Percentiles rank a stretch among this genome's conserved stretches.
Evolutionary conservation across 2,888 invertebrate species (phyloP).

Genomic region (Apantesis nais): DNA sequence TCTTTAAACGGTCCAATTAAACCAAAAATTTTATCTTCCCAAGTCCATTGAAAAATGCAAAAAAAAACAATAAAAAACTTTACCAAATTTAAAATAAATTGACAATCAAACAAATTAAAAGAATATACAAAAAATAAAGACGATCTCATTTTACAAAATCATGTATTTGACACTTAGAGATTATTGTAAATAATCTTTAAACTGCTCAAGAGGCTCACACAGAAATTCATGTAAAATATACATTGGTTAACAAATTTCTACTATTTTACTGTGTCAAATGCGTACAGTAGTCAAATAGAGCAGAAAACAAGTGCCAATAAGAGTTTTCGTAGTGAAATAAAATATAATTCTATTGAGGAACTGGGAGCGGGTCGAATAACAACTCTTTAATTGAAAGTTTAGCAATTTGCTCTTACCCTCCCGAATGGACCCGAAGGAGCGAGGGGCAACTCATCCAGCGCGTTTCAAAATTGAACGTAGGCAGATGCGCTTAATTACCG

Average conservation of each 20-base stretch:
- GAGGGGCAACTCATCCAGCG: conserved; percentile 80
- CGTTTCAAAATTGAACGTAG: conserved; percentile 85
- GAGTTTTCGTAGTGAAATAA: conserved; percentile 78
- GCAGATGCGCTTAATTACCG: conserved; percentile 85
- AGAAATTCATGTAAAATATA: conserved; percentile 59
- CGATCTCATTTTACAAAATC: conserved; percentile 11
- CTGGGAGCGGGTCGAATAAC: conserved; percentile 83
- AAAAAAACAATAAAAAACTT: too few relatives aligned
- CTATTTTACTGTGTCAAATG: conserved; percentile 66
- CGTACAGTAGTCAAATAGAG: conserved; percentile 69
- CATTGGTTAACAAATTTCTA: conserved; percentile 66
- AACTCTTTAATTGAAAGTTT: conserved; percentile 86
- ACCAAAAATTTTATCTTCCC: too few relatives aligned
- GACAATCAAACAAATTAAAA: too few relatives aligned
- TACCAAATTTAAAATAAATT: too few relatives aligned
- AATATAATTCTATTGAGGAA: conserved; percentile 79
- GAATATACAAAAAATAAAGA: background rate
- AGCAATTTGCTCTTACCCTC: conserved; percentile 84
- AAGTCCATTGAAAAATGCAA: too few relatives aligned
- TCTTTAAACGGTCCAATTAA: too few relatives aligned
- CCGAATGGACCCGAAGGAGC: conserved; percentile 80
- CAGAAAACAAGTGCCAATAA: conserved; percentile 75
- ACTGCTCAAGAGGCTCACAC: conserved; percentile 38
- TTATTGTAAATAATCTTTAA: conserved; percentile 48
- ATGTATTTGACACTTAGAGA: conserved; percentile 31